These are phyloP conservation scores for Automeris io DNA, from an alignment of 2,888 invertebrate species.

Conservation along the genomic window DNA sequence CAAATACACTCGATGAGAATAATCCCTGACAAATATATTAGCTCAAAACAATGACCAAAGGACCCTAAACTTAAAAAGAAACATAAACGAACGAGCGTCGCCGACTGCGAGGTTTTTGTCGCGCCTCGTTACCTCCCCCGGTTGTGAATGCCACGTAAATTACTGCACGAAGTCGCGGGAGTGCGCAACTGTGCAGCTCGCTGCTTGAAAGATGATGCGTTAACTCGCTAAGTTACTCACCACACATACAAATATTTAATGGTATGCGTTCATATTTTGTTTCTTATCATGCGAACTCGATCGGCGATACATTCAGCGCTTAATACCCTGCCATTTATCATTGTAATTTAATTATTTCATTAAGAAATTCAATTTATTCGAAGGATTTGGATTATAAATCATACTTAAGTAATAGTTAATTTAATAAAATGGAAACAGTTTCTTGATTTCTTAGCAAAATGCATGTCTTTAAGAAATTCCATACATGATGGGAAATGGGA, in stretches of 20 bases:
- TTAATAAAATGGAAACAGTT: too few relatives aligned
- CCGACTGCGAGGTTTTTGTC: constrained; percentile 42
- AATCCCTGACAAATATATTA: too few relatives aligned
- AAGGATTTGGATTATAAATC: background rate
- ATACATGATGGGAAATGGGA: too few relatives aligned
- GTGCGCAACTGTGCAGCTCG: constrained; percentile 9
- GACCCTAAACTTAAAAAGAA: constrained; percentile 27
- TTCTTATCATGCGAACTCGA: background rate
- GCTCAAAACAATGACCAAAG: background rate
- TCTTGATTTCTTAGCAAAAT: too few relatives aligned
- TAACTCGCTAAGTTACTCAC: constrained; percentile 10
- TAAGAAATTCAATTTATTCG: background rate
- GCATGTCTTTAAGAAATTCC: too few relatives aligned
- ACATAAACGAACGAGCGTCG: constrained; percentile 31
- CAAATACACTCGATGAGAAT: too few relatives aligned
- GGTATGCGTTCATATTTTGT: background rate
- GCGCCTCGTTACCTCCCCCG: constrained; percentile 46
- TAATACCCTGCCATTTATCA: background rate
- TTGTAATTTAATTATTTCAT: background rate
- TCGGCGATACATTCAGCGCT: background rate
- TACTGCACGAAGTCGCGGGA: constrained; percentile 19
- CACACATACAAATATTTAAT: constrained; percentile 5
- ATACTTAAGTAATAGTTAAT: too few relatives aligned
- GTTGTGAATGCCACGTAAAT: constrained; percentile 37
- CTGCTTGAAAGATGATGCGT: constrained; percentile 10